Evolutionary conservation across 2,797 vertebrate genomes (phyloP).

Genomic region (Eremophila alpestris): DNA sequence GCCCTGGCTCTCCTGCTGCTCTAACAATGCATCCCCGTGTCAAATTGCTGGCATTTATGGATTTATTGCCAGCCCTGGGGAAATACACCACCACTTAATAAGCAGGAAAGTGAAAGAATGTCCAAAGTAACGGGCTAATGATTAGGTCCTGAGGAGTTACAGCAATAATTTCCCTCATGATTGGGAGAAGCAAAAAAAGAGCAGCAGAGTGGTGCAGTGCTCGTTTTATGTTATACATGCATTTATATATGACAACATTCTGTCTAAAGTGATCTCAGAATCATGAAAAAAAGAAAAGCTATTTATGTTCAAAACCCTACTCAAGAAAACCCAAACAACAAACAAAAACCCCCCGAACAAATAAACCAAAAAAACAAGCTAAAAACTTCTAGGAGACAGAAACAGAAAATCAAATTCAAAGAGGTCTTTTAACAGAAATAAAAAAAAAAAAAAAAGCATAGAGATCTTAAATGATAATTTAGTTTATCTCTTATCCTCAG

Average conservation of each 20-base stretch:
- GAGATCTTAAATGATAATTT: not conserved
- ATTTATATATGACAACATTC: not conserved
- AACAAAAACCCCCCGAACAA: too few relatives aligned
- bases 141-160: not conserved
- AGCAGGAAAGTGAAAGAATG: not conserved
- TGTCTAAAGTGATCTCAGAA: not conserved
- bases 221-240: not conserved
- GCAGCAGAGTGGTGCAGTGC: not conserved
- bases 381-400: not conserved
- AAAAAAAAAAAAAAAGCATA: not conserved
- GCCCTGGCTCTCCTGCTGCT: not conserved
- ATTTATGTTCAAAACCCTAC: fast-evolving
- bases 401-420: not conserved
- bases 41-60: not conserved
- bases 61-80: not conserved
- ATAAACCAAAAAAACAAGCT: not conserved
- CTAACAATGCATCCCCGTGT: not conserved
- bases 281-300: not conserved
- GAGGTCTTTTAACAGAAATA: not conserved
- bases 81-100: not conserved
- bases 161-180: not conserved
- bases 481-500: not conserved
- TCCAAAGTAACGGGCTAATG: not conserved
- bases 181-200: not conserved
- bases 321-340: not conserved